Evolutionary conservation across 2,888 invertebrate genomes (phyloP).

Genomic region (Meganola albula): DNA sequence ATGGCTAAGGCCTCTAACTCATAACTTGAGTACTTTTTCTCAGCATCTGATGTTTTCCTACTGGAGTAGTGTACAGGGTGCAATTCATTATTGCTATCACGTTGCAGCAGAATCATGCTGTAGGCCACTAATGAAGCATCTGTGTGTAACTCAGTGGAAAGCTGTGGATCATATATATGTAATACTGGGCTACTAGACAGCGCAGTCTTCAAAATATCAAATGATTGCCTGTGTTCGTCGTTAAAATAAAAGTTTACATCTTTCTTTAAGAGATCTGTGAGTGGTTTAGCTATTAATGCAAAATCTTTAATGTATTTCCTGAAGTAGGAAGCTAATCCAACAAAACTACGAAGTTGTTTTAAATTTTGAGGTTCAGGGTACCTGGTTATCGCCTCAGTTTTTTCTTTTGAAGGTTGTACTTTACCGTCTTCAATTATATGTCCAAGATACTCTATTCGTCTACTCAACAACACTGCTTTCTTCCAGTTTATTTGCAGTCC

Average conservation of each 20-base stretch:
- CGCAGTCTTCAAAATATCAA: conserved; percentile 13
- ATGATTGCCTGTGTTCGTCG: conserved; percentile 6
- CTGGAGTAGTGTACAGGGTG: conserved; percentile 5
- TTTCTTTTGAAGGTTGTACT: conserved; percentile 11
- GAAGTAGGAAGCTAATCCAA: conserved; percentile 18
- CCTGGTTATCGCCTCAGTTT: background rate
- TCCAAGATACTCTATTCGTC: conserved; percentile 20
- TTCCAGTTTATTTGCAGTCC: conserved; percentile 15
- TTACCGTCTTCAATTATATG: conserved; percentile 12
- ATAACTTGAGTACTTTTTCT: conserved; percentile 6
- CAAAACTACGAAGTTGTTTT: conserved; percentile 21
- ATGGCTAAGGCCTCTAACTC: conserved; percentile 10
- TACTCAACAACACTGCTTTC: background rate
- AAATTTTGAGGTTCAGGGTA: conserved; percentile 13
- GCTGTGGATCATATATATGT: background rate
- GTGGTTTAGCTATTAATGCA: conserved; percentile 21
- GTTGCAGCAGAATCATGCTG: conserved; percentile 7
- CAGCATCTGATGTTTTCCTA: conserved; percentile 1
- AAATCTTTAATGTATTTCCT: conserved; percentile 26
- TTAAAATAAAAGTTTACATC: background rate
- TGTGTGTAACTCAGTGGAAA: conserved; percentile 4
- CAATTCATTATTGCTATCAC: background rate
- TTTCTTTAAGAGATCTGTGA: conserved; percentile 2
- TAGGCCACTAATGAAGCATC: conserved; percentile 1
- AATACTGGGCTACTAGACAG: conserved; percentile 5